Conservation (phyloP, 2,113 vertebrate species). For the Myrmophylax atrothorax region DNA sequence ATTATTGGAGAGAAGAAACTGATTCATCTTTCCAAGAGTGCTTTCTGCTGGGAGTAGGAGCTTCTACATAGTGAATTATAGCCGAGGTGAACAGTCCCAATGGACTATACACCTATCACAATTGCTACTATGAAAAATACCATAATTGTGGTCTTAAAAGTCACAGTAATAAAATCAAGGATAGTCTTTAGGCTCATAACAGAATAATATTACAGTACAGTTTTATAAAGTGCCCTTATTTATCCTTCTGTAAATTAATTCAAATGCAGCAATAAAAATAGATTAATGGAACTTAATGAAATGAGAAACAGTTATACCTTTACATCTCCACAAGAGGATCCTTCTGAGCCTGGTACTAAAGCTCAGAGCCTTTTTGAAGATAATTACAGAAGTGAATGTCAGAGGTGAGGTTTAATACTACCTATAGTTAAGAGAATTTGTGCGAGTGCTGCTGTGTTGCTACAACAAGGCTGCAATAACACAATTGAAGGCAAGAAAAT, state of each 20-base stretch:
- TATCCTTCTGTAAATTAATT: conserved; percentile 30
- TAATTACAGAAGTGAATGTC: background rate
- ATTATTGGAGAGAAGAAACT: background rate
- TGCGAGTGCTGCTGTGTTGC: conserved; percentile 35
- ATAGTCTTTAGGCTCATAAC: conserved; percentile 30
- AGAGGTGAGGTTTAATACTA: conserved; percentile 16
- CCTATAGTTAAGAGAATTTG: background rate
- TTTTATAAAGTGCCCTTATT: conserved; percentile 54
- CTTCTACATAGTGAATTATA: background rate
- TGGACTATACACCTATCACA: background rate
- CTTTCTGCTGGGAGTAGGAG: background rate
- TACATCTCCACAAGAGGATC: background rate
- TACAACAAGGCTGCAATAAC: conserved; percentile 45
- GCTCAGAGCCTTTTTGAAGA: background rate
- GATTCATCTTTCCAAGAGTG: background rate
- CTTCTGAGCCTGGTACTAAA: background rate
- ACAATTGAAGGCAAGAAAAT: background rate
- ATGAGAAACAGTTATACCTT: background rate
- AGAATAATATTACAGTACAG: conserved; percentile 35
- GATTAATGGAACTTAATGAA: background rate
- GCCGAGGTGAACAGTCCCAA: background rate
- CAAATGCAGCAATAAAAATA: background rate
- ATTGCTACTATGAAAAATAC: background rate
- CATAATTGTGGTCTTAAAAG: background rate
- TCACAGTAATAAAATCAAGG: conserved; percentile 29